Evolutionary conservation across 2,797 vertebrate genomes (phyloP).

Genomic region (Thamnophis elegans): DNA sequence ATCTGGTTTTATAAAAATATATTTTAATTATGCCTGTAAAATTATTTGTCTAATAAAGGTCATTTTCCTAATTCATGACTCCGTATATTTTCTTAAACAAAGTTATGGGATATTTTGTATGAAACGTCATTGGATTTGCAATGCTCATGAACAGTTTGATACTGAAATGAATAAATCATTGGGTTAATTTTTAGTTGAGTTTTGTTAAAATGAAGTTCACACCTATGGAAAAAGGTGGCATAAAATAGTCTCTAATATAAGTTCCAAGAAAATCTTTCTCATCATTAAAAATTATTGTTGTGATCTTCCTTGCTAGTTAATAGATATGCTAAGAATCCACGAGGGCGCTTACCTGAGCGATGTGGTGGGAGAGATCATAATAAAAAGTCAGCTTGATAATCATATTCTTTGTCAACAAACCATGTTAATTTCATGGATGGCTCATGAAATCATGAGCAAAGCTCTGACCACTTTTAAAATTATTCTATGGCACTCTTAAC

Average conservation of each 20-base stretch:
- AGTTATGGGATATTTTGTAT: background rate
- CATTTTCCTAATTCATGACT: slow-evolving; percentile 15
- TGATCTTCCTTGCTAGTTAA: background rate
- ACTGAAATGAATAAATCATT: background rate
- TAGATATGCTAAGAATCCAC: background rate
- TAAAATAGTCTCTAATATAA: background rate
- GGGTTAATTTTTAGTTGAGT: background rate
- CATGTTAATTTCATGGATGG: background rate
- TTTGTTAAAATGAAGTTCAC: background rate
- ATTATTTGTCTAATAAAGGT: slow-evolving; percentile 56
- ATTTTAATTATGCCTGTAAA: slow-evolving; percentile 48
- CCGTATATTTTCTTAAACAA: background rate
- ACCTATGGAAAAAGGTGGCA: background rate
- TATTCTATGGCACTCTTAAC: background rate
- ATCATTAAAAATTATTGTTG: background rate
- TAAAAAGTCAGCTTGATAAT: background rate
- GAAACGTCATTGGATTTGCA: too few relatives aligned
- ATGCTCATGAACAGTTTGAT: background rate
- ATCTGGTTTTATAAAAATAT: slow-evolving; percentile 53
- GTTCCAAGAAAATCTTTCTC: background rate
- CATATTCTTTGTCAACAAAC: background rate
- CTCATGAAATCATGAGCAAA: background rate
- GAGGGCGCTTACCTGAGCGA: too few relatives aligned
- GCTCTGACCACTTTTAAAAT: background rate
- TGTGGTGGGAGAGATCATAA: background rate